Conservation (phyloP, 2,113 vertebrate genomes). For the Anhinga anhinga region DNA sequence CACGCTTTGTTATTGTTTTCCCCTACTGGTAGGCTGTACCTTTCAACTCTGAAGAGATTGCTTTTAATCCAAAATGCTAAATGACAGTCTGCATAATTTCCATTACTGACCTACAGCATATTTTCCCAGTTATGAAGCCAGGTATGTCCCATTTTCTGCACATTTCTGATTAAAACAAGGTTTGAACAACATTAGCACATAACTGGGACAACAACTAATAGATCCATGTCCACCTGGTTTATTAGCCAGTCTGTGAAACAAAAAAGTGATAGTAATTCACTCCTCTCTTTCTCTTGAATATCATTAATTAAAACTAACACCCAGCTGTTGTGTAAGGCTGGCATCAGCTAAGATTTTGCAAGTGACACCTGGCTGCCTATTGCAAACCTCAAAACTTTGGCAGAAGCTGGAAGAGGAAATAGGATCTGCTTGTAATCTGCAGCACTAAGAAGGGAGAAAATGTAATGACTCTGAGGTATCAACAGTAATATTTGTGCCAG, state of each 20-base stretch:
- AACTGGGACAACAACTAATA: not conserved
- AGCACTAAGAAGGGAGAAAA: not conserved
- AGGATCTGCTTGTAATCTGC: not conserved
- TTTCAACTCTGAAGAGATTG: not conserved
- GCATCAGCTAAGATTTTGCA: not conserved
- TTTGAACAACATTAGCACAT: not conserved
- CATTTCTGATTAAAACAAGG: not conserved
- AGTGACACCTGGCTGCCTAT: not conserved
- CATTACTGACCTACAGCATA: accelerated
- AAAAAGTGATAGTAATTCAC: not conserved
- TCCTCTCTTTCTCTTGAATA: not conserved
- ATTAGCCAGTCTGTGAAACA: not conserved
- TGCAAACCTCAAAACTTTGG: not conserved
- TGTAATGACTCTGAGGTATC: not conserved
- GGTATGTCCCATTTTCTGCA: not conserved
- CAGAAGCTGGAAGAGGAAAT: slow-evolving; percentile 11
- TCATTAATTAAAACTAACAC: not conserved
- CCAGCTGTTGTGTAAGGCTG: not conserved
- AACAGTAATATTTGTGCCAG: not conserved
- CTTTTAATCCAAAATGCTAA: not conserved
- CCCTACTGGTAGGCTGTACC: not conserved
- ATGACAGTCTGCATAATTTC: not conserved
- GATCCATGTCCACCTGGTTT: not conserved
- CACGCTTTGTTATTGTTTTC: not conserved
- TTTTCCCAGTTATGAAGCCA: not conserved